Percentiles rank a stretch among this genome's conserved stretches.
phyloP scores from a whole-genome alignment of 2,113 vertebrate species.

The Ceuthmochares aereus region DNA sequence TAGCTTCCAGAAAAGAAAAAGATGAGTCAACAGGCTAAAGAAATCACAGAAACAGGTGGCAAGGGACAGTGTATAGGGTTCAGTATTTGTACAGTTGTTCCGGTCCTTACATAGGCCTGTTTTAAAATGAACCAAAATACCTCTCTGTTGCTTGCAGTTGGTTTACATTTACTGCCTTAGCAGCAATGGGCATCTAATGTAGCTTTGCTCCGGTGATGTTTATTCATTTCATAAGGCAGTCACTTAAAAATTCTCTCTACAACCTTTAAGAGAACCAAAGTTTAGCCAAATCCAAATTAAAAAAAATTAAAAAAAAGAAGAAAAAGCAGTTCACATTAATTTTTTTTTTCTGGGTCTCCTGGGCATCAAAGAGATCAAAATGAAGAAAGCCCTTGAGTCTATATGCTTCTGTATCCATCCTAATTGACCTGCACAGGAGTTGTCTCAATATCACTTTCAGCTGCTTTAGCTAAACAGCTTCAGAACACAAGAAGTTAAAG shows the following conservation, averaged over 20 bases:
- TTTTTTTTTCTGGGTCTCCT: not conserved
- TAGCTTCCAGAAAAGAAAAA: conserved; percentile 50
- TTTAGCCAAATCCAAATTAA: not conserved
- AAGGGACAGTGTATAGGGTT: not conserved
- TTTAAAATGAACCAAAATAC: conserved; percentile 36
- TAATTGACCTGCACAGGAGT: not conserved
- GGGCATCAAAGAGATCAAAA: conserved; percentile 16
- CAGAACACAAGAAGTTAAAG: conserved; percentile 51
- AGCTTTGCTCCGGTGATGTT: not conserved
- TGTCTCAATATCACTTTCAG: not conserved
- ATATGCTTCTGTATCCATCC: not conserved
- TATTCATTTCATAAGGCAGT: not conserved
- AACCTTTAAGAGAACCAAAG: not conserved
- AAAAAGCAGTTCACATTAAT: not conserved
- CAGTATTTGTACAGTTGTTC: conserved; percentile 46
- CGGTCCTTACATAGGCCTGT: not conserved
- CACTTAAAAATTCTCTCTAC: not conserved
- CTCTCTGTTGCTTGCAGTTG: not conserved
- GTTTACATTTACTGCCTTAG: not conserved
- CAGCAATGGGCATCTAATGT: not conserved
- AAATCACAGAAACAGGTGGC: conserved; percentile 60
- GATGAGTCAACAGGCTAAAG: conserved; percentile 48
- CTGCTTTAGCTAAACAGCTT: not conserved
- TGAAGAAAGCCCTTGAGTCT: not conserved
- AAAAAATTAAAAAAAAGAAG: too few relatives aligned